Evolutionary conservation across 2,113 vertebrate genomes (phyloP), one percentile per base, ranked within the genome.

Genomic region (Rana temporaria): DNA sequence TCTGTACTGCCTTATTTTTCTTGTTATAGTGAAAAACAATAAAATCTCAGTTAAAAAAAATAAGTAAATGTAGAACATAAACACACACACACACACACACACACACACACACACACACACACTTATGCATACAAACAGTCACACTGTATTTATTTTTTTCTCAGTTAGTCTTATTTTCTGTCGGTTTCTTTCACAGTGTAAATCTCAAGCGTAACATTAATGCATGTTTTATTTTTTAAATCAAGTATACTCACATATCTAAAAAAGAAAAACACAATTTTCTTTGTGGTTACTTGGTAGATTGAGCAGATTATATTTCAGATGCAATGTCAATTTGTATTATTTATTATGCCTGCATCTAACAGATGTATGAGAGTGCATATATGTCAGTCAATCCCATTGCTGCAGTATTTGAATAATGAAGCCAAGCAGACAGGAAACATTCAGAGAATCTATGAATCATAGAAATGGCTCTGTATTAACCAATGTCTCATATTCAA

Each of bases 241-340:
- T 59, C 71, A 74, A 63, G 16, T 74, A n/a, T 74, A 38, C 55
- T 60, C 30, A 59, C 48, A 7, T 16, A 59, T 60, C 14, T 74
- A 5, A 19, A 32, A 60, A 42, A 38, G 38, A 56, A n/a, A 22
- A 56, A 53, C 18, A 48, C 9, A 8, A 48, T 48, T 34, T 73
- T 74, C 71, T 74, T 20, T 42, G 55, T 74, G 56, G 12, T 74
- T 57, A 38, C 55, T 38, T 38, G 32, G 71, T 38, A 32, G 71
- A 74, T 60, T 74, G 55, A 59, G 56, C 71, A 60, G 71, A 74
- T 60, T 74, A 74, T 74, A 60, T 60, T 60, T 74, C 71, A 11
- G 32, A 60, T 56, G 59, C 55, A 60, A 38, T 60, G 71, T 56
- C 71, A 38, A 74, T 74, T 73, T 74, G 56, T 60, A 74, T 74